Percentiles rank a stretch among this genome's conserved stretches.
Evolutionary conservation across 2,888 invertebrate genomes (phyloP).

Genomic region (Nezara viridula): DNA sequence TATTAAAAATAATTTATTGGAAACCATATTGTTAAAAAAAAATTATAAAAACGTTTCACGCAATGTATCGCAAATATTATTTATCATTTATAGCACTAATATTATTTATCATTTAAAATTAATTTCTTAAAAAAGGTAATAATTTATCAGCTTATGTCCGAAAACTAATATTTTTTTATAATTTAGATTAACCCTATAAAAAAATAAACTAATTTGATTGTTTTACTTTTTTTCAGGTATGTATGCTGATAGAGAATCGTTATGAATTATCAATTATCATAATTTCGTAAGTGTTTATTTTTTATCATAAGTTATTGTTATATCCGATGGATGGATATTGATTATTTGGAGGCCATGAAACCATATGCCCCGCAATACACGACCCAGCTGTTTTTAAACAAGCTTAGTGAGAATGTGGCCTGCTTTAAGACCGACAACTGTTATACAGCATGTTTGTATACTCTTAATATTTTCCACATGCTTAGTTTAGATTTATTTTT

Average conservation of each 20-base stretch:
- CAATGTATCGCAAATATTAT: too few species aligned
- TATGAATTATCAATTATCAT: not conserved
- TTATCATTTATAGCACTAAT: too few species aligned
- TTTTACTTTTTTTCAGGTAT: conserved; percentile 23
- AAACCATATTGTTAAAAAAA: too few species aligned
- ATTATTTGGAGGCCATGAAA: not conserved
- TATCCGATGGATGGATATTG: not conserved
- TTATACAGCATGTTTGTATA: not conserved
- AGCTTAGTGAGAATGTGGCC: not conserved
- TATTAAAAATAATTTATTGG: too few species aligned
- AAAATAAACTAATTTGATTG: too few species aligned
- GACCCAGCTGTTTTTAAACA: conserved; percentile 21
- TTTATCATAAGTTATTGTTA: not conserved
- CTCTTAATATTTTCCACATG: conserved; percentile 16
- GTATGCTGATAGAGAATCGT: not conserved
- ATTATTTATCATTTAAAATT: too few species aligned
- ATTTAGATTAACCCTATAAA: too few species aligned
- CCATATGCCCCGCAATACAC: not conserved
- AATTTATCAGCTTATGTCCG: too few species aligned
- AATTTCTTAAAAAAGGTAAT: too few species aligned
- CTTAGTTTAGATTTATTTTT: not conserved
- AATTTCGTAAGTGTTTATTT: not conserved
- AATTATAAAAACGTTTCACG: too few species aligned
- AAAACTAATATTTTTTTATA: too few species aligned
- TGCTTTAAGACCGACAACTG: not conserved